phyloP scores from a whole-genome alignment of 2,888 invertebrate genomes.

The Seira ritae region DNA sequence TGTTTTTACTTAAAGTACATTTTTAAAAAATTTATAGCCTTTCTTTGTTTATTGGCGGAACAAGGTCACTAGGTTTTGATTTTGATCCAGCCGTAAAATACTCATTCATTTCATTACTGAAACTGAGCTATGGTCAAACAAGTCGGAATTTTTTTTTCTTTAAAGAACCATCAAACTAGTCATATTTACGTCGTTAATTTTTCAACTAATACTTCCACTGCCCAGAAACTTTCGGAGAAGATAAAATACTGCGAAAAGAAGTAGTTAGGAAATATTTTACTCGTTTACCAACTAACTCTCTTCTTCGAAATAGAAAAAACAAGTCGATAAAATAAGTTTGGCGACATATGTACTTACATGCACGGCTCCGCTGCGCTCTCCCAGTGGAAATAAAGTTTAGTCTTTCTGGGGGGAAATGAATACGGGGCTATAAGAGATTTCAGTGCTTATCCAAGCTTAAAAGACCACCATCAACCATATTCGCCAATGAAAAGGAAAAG shows the following conservation, averaged over 20 bases:
- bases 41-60: background rate
- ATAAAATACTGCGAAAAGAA: background rate
- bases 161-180: background rate
- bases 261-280: background rate
- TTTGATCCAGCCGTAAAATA: background rate
- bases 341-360: constrained; percentile 11
- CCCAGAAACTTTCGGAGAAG: background rate
- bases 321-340: constrained; percentile 5
- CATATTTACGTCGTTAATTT: background rate
- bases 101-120: too few species aligned
- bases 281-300: background rate
- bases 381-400: background rate
- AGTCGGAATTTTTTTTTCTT: background rate
- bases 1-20: too few species aligned
- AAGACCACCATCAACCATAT: background rate
- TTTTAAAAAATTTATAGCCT: background rate
- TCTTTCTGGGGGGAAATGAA: background rate
- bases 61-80: too few species aligned
- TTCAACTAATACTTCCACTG: background rate
- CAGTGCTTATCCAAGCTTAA: background rate
- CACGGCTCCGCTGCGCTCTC: background rate
- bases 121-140: background rate
- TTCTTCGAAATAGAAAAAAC: background rate
- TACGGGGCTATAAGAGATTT: constrained; percentile 8
- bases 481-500: background rate